Evolutionary conservation across 2,797 vertebrate genomes (phyloP).

Genomic region (Cuculus canorus): DNA sequence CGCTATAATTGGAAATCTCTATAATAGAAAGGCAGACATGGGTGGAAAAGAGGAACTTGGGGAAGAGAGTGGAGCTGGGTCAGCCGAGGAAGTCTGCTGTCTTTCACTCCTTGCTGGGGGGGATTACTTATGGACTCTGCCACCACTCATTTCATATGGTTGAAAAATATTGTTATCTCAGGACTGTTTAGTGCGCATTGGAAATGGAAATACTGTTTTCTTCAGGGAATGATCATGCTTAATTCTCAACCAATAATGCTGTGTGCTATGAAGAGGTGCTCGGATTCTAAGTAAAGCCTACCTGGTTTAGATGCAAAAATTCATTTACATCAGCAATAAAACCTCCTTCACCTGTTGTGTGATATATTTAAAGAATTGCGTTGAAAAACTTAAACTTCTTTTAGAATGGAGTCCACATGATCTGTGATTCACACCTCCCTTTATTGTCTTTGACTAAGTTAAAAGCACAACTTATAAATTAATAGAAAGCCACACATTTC

Average conservation of each 20-base stretch:
- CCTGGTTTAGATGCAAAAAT: background rate
- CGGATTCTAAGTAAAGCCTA: background rate
- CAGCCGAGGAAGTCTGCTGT: background rate
- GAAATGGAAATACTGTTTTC: background rate
- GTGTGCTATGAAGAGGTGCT: background rate
- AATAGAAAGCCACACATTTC: background rate
- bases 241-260: background rate
- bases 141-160: background rate
- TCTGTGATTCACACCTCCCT: background rate
- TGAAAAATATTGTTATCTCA: background rate
- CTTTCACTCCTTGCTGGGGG: background rate
- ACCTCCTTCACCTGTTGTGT: background rate
- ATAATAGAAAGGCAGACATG: background rate
- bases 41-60: background rate
- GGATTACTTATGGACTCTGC: background rate
- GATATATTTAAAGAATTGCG: background rate
- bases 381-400: background rate
- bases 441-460: background rate
- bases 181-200: background rate
- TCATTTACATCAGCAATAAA: background rate
- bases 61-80: background rate
- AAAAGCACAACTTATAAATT: background rate
- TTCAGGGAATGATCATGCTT: background rate
- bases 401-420: background rate
- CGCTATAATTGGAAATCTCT: background rate